Conservation (phyloP, 2,797 vertebrate genomes). For the Alosa sapidissima region DNA sequence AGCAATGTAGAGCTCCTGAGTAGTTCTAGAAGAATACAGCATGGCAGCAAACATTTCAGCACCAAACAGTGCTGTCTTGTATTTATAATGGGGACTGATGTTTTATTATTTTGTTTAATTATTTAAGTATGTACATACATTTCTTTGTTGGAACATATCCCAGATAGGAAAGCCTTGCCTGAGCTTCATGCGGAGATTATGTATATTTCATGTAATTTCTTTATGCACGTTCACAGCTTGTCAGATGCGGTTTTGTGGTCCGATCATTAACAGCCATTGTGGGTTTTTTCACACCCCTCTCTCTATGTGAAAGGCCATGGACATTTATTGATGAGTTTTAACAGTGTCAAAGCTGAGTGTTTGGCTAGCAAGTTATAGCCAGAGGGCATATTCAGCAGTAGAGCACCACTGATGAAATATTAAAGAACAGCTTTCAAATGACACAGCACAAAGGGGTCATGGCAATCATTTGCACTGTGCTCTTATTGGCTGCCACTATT, state of each 20-base stretch:
- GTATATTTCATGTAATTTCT: background rate
- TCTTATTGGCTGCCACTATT: conserved; percentile 39
- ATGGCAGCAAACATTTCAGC: background rate
- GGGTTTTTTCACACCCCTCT: background rate
- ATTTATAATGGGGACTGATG: background rate
- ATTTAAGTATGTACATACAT: conserved; percentile 14
- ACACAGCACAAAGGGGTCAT: conserved; percentile 35
- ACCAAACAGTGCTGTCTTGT: background rate
- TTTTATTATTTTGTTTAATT: background rate
- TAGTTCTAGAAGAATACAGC: background rate
- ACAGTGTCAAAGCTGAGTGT: conserved; percentile 1
- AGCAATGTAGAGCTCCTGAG: background rate
- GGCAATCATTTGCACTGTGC: conserved; percentile 45
- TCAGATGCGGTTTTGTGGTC: background rate
- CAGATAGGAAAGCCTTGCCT: background rate
- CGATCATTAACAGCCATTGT: background rate
- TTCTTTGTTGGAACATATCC: background rate
- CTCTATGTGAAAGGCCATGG: background rate
- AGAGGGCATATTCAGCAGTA: background rate
- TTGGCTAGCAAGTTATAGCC: background rate
- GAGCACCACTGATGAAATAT: conserved; percentile 7
- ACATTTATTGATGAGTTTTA: background rate
- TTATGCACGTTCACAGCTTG: background rate
- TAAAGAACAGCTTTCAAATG: conserved; percentile 17
- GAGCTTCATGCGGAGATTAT: background rate